Evolutionary conservation across 2,113 vertebrate genomes (phyloP), one percentile per base, ranked within the genome.

Genomic region (Dinomys branickii): DNA sequence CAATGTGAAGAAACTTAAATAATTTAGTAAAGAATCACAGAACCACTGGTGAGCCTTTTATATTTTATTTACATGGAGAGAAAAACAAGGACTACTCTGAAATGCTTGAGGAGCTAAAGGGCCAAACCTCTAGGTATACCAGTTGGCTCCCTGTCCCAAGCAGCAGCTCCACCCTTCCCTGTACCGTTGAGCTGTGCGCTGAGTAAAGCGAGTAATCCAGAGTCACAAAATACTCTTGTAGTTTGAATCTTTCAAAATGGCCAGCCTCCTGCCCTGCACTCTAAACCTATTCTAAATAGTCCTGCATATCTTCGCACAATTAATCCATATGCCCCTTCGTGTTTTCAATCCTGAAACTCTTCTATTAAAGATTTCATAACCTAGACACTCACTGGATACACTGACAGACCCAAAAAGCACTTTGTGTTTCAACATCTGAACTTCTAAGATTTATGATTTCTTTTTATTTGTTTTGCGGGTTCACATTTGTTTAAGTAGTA

Each of bases 401-500:
- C 12, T 93, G 88, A 92, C 73, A 97, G 44, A 78, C 71, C 50
- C 52, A 71, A 81, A 85, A 67, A 59, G 11, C 52, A 90, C 65
- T 97, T 92, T 90, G 2, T 41, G 94, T 97, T 98, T 98, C 96
- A 97, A 87, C 91, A 97, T 91, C 97, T 98, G 97, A 98, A 71
- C 97, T 96, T 86, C 94, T 96, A 90, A 89, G 84, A 97, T 97
- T 98, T 98, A 98, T 97, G 77, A 94, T 69, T 97, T 97, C 94
- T 97, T 97, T 98, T 98, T 98, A 98, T 98, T 98, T 98, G 94
- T 87, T 96, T 97, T 95, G 92, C 63, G 71, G 82, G 95, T 73
- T 88, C 92, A 87, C 82, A 92, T 54, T 94, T 96, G 9, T 97
- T 95, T 50, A 90, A 97, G 95, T 20, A 80, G 73, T 94, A 94